Evolutionary conservation across 1,140 invertebrate genomes (phyloP).

Genomic region (Ylistrum balloti): DNA sequence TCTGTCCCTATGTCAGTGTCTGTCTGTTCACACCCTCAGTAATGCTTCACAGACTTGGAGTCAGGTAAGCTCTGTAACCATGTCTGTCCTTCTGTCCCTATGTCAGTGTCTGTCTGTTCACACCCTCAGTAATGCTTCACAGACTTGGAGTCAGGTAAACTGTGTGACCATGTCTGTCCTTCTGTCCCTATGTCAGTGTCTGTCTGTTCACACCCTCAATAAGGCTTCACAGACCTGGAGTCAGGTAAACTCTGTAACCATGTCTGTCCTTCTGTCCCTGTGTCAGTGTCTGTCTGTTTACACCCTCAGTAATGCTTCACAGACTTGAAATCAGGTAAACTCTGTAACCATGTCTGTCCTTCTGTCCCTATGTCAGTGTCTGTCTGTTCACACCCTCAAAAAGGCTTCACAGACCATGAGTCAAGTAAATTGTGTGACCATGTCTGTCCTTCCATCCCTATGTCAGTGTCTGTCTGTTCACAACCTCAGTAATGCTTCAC

Average conservation of each 20-base stretch:
- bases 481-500: neutral
- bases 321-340: no score
- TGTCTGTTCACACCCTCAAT: neutral
- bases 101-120: neutral
- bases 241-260: no score
- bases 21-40: neutral
- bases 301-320: neutral
- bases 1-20: neutral
- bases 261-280: no score
- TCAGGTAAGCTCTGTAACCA: slow-evolving; percentile 73
- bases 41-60: slow-evolving; percentile 84
- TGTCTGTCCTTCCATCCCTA: no score
- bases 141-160: slow-evolving; percentile 84
- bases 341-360: no score
- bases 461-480: neutral
- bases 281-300: neutral
- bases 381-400: neutral
- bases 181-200: neutral
- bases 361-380: neutral
- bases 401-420: slow-evolving; percentile 83
- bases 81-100: no score
- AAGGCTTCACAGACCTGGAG: no score
- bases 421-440: slow-evolving; percentile 72
- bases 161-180: no score
- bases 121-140: slow-evolving; percentile 64